Base-by-base conservation (phyloP, 2,888 invertebrate species). In the Gortyna flavago region DNA sequence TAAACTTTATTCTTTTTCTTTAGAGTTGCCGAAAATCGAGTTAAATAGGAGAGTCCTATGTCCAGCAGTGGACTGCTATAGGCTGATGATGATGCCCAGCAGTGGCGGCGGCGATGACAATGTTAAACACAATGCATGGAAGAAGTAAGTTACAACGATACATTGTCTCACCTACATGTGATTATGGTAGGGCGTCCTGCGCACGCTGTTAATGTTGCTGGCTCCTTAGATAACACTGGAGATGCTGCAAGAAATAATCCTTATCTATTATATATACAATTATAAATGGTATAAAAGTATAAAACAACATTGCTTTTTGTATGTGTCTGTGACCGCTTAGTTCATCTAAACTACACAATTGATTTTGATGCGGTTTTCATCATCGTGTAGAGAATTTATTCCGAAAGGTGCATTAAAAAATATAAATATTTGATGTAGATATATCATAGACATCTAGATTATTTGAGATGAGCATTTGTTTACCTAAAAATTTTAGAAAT, bases 81-180 rank as follows among this genome's bases (percentile, higher is more conserved):
- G 44, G 44, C 0, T 44, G 16, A 44, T 44, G 16, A 44, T 5
- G 16, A n/a, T 59, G 18, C 21, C 62, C 11, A 32, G 32, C 21
- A 11, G 11, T 32, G 6, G 32, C 11, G 11, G 7, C 21, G 21
- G 21, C 21, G 13, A 35, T 25, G 25, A 64, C 3, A 64, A 64
- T 13, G 25, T 35, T 7, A 35, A 35, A 25, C 35, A 35, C 35
- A 35, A 64, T 7, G 64, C 35, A 64, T 35, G 64, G 64, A 25
- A 25, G 25, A 54, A 69, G 35, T 35, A 66, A 67, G 71, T 68
- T 79, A 73, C 48, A 76, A 81, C 77, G 81, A 90, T 90, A 92
- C 87, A 90, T 83, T 95, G 92, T 95, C 96, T 96, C 95, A 96
- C 96, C 96, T 96, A 96, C 96, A 96, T 95, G 95, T 90, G 88